phyloP scores from a whole-genome alignment of 2,888 invertebrate genomes.

The Eupithecia pulchellata region DNA sequence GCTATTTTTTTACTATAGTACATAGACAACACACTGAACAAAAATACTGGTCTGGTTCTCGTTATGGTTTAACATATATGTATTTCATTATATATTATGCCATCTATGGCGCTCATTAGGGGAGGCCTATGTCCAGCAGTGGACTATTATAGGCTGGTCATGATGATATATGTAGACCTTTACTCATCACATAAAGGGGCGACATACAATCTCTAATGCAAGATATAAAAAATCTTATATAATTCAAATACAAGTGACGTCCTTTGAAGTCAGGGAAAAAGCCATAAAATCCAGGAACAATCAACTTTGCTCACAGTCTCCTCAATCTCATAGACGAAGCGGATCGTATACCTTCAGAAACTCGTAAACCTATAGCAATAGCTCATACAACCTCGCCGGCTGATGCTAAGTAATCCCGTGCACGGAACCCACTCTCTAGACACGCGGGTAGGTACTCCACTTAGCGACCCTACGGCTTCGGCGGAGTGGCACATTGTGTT shows the following conservation, averaged over 20 bases:
- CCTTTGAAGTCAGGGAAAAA: not conserved
- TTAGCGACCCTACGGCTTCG: conserved; percentile 31
- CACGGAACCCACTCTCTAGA: conserved; percentile 30
- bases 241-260: not conserved
- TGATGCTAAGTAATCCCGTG: conserved; percentile 35
- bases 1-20: too few species aligned
- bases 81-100: too few species aligned
- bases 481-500: conserved; percentile 22
- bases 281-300: not conserved
- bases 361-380: conserved; percentile 26
- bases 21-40: too few species aligned
- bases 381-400: conserved; percentile 19
- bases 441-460: conserved; percentile 30
- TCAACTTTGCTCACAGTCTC: not conserved
- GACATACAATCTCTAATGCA: too few species aligned
- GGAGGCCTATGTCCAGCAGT: too few species aligned
- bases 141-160: too few species aligned
- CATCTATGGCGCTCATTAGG: too few species aligned
- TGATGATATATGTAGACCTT: too few species aligned
- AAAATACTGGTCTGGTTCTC: too few species aligned
- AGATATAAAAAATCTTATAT: too few species aligned
- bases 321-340: not conserved
- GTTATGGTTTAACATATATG: too few species aligned
- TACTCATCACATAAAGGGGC: too few species aligned
- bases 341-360: not conserved